Evolutionary conservation across 2,113 vertebrate species (phyloP).

Genomic region (Vulpes lagopus): DNA sequence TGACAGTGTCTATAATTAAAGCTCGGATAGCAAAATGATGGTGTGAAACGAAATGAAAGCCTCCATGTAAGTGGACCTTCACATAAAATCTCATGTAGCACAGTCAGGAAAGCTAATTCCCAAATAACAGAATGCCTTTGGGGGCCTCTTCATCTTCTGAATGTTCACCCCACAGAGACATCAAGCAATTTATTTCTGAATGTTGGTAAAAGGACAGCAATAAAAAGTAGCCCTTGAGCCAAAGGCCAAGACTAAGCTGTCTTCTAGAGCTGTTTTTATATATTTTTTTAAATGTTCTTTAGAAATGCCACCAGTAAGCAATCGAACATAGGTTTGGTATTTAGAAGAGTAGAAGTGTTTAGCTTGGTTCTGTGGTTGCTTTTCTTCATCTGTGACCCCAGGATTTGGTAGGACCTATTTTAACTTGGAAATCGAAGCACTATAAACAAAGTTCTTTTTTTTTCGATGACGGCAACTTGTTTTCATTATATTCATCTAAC

Average conservation of each 20-base stretch:
- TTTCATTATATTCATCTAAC: slow-evolving; percentile 39
- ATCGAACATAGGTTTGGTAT: not conserved
- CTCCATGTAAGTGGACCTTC: not conserved
- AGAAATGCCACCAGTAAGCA: not conserved
- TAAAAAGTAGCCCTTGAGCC: not conserved
- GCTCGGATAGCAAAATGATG: not conserved
- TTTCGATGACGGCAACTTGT: not conserved
- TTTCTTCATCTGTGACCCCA: slow-evolving; percentile 44
- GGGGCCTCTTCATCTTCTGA: slow-evolving; percentile 58
- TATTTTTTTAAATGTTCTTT: not conserved
- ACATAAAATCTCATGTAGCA: not conserved
- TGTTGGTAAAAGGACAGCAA: not conserved
- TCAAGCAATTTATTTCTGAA: slow-evolving; percentile 64
- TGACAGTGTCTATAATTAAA: not conserved
- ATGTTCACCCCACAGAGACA: slow-evolving; percentile 27
- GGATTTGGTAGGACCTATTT: slow-evolving; percentile 40
- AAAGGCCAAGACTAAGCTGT: slow-evolving; percentile 34
- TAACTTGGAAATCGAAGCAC: slow-evolving; percentile 47
- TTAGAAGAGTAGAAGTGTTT: not conserved
- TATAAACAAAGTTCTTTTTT: slow-evolving; percentile 53
- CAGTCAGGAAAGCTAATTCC: slow-evolving; percentile 58
- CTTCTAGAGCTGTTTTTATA: not conserved
- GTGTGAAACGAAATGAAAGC: slow-evolving; percentile 39
- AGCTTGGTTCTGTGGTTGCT: not conserved
- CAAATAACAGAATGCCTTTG: not conserved